Evolutionary conservation across 2,888 invertebrate genomes (phyloP).

Genomic region (Syrphus vitripennis): DNA sequence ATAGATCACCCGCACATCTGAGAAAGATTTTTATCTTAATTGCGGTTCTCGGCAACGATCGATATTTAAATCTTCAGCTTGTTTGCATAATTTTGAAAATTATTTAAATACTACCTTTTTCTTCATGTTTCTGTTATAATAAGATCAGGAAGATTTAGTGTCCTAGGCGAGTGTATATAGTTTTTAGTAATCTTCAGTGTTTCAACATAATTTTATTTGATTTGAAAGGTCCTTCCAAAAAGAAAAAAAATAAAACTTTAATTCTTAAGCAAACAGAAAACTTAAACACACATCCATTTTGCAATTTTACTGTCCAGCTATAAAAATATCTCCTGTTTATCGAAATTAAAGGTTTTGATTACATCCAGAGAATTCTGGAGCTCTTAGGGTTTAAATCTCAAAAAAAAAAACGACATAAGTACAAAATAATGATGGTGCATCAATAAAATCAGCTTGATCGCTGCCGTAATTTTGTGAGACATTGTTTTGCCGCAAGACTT

Average conservation of each 20-base stretch:
- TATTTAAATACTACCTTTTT: not conserved
- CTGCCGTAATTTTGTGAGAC: conserved; percentile 64
- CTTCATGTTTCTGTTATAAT: conserved; percentile 6
- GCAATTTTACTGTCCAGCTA: conserved; percentile 48
- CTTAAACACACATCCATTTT: conserved; percentile 54
- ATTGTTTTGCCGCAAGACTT: conserved; percentile 65
- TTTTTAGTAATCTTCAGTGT: conserved; percentile 7
- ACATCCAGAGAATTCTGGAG: conserved; percentile 12
- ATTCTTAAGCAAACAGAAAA: conserved; percentile 10
- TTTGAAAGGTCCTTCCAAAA: conserved; percentile 36
- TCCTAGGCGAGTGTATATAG: not conserved
- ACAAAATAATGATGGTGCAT: conserved; percentile 46
- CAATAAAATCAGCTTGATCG: conserved; percentile 46
- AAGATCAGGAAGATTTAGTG: conserved; percentile 1
- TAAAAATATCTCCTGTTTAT: conserved; percentile 40
- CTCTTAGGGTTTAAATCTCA: not conserved
- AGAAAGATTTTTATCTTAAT: conserved; percentile 12
- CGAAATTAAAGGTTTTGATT: conserved; percentile 49
- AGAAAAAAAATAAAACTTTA: not conserved
- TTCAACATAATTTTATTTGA: conserved; percentile 1
- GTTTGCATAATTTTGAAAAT: conserved; percentile 57
- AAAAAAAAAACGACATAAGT: conserved; percentile 21
- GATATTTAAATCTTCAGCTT: conserved; percentile 14
- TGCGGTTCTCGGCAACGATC: not conserved
- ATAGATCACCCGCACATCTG: conserved; percentile 26